These are phyloP conservation scores for Phortica magna DNA, from an alignment of 2,888 invertebrate species.

Conservation along the genomic window DNA sequence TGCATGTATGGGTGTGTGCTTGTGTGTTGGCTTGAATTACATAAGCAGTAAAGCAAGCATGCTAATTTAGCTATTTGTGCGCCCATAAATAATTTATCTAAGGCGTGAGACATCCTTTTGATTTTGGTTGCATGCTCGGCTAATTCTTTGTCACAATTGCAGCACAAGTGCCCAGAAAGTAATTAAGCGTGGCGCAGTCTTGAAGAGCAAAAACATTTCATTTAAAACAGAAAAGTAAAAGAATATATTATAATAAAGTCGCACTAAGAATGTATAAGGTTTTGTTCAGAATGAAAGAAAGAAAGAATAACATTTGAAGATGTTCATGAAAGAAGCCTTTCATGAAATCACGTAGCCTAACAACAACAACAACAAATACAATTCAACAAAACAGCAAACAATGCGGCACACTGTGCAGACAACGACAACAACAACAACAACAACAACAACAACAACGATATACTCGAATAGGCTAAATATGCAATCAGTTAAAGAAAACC, in stretches of 20 bases:
- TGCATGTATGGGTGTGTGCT: too few species aligned
- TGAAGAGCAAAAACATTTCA: neutral
- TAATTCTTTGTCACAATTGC: slow-evolving; percentile 1
- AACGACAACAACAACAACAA: neutral
- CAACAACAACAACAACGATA: slow-evolving; percentile 19
- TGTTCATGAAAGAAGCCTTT: too few species aligned
- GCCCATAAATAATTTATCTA: slow-evolving; percentile 28
- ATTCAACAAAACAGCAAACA: neutral
- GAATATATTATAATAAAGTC: too few species aligned
- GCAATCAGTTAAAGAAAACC: slow-evolving; percentile 16
- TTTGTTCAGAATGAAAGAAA: too few species aligned
- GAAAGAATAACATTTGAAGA: too few species aligned
- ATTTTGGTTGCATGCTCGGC: neutral
- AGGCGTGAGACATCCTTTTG: neutral
- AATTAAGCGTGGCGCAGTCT: slow-evolving; percentile 4
- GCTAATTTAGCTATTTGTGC: slow-evolving; percentile 32
- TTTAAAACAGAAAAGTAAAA: too few species aligned
- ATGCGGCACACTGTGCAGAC: neutral
- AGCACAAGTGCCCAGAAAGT: slow-evolving; percentile 9
- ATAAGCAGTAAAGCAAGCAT: slow-evolving; percentile 24
- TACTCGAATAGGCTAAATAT: neutral
- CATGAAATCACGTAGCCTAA: too few species aligned
- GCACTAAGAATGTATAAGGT: too few species aligned
- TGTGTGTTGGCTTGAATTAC: slow-evolving; percentile 25
- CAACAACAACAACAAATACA: neutral